A percentile compares a stretch with the other conserved stretches of the same genome.
Conservation (phyloP, 1,140 invertebrate genomes). For the Tetramorium simillimum region DNA sequence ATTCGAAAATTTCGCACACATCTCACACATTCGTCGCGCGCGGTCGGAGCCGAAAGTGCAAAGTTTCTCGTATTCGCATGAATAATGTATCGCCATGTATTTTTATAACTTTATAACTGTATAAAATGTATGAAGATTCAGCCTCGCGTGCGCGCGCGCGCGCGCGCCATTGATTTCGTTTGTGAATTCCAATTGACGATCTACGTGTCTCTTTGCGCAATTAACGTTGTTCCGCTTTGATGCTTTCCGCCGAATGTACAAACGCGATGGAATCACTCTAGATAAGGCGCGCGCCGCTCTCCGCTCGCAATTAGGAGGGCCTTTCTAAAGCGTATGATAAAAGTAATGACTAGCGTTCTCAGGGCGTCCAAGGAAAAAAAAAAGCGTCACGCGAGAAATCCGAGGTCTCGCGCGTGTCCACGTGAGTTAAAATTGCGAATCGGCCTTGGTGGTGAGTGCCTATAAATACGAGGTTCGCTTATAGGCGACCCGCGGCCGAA, state of each 20-base stretch:
- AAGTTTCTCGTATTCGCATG: background rate
- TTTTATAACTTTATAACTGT: constrained; percentile 1
- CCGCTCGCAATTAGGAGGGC: background rate
- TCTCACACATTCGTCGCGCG: background rate
- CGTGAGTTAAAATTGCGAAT: constrained; percentile 59
- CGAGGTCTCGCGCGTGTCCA: constrained; percentile 49
- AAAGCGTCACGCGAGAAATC: constrained; percentile 37
- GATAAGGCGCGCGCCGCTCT: background rate
- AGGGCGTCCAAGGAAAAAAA: constrained; percentile 24
- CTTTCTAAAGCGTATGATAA: background rate
- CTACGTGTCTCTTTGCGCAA: background rate
- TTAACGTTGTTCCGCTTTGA: background rate
- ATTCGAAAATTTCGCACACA: background rate
- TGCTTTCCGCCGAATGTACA: background rate
- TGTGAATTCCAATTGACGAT: background rate
- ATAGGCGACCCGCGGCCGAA: constrained; percentile 51
- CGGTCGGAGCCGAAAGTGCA: background rate
- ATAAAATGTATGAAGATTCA: background rate
- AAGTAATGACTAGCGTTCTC: constrained; percentile 3
- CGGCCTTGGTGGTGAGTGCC: constrained; percentile 50
- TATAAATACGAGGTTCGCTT: constrained; percentile 57
- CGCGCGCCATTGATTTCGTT: background rate
- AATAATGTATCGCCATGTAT: background rate
- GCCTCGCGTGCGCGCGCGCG: no score
- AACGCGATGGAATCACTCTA: background rate